Evolutionary conservation across 2,797 vertebrate genomes (phyloP), one percentile per base, ranked within the genome.

Genomic region (Stomatorhinus walkeri): DNA sequence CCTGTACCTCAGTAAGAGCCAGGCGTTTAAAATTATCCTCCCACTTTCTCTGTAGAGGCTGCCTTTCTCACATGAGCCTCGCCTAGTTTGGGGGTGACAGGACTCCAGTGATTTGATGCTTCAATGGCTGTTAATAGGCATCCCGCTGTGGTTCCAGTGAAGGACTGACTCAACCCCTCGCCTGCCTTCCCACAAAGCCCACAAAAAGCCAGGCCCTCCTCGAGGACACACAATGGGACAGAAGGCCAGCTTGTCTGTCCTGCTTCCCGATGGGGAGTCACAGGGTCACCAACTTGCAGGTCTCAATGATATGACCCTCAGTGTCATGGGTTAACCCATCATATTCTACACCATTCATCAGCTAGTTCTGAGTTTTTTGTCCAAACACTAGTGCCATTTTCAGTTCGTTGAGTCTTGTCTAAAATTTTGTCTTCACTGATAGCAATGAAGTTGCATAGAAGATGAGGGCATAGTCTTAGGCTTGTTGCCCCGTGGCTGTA

Each of bases 61-160:
- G 72, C 72, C 36, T 79, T 79, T 79, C 72, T 46, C 72, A 79
- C 72, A 79, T n/a, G 72, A 79, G 72, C 40, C 8, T 46, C 72
- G 16, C 7, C 40, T 8, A 28, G 72, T n/a, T 36, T 43, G 36
- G 40, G 19, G 72, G 40, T 43, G 72, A 40, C 72, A 79, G 72
- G 51, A 87, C 32, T 48, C 19, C 79, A 68, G 14, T 46, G 59
- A 86, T 90, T 88, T 88, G 87, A 88, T 32, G 59, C 59, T 76
- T 90, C 61, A 24, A 46, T 85, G 84, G 89, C n/a, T 46, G 19
- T 79, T 40, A 85, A 88, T 88, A 68, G 76, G 19, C 28, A 28
- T 88, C 87, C 54, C 46, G 43, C 43, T 89, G 81, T 85, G 54
- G 49, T n/a, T 22, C 46, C 61, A 87, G 61, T 54, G 88, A 81